Base-by-base conservation (phyloP, 2,888 invertebrate genomes). In the Epistrophe eligans region DNA sequence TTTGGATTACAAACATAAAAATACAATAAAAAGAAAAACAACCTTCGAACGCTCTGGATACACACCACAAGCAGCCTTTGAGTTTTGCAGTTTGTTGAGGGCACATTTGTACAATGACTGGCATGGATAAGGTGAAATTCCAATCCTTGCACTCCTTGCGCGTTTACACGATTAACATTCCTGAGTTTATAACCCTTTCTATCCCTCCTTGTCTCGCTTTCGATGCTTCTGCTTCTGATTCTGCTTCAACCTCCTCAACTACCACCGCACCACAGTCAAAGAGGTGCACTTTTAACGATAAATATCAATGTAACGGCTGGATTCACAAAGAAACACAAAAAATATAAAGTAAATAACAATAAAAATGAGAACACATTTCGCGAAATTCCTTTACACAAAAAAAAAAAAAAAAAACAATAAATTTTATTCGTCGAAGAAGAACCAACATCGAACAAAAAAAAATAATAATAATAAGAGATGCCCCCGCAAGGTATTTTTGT, bases 131-230 rank as follows among this genome's bases (percentile, higher is more conserved):
- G 79, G 71, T 74, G 64, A 87, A 87, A 87, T 87, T 87, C 85
- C 82, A 74, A 82, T 87, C 85, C 82, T 87, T 82, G 73, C 72
- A 87, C 85, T 87, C 77, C 77, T 87, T 82, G 79, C 85, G 74
- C 85, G 24, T 82, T 82, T 82, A 82, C 79, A 74, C 85, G 85
- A 82, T 87, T 87, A 87, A 87, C 55, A 82, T 87, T 87, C 85
- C 85, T 45, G n/a, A 79, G 77, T 87, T 79, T 82, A 82, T 79
- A 66, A 60, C 85, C 62, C 71, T 81, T 73, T 60, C 50, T 38
- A 50, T 38, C 50, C 9, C 11, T n/a, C 28, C 6, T 17, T 17
- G n/a, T 11, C 58, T 45, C 70, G 50, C 28, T 43, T 55, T 62
- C 60, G 45, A 24, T 43, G 15, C 58, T 4, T 52, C 50, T 11